Evolutionary conservation across 2,797 vertebrate species (phyloP).

Genomic region (Balearica regulorum): DNA sequence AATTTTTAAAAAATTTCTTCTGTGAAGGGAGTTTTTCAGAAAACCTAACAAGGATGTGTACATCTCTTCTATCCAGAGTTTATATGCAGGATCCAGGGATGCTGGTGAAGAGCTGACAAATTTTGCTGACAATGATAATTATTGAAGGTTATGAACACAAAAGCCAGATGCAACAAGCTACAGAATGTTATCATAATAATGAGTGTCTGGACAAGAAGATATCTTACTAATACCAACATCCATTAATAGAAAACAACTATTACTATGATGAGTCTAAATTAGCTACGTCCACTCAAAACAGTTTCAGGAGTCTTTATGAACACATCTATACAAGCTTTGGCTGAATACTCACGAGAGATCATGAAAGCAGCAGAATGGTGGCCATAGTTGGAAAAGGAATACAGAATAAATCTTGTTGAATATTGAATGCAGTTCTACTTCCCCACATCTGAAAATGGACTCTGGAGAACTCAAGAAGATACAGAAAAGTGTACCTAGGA

Average conservation of each 20-base stretch:
- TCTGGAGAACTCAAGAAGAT: not conserved
- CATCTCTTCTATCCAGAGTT: not conserved
- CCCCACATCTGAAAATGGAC: not conserved
- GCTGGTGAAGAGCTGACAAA: not conserved
- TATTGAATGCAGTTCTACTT: not conserved
- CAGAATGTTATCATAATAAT: not conserved
- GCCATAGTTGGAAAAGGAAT: not conserved
- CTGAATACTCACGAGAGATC: not conserved
- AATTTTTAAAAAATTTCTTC: not conserved
- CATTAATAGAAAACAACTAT: not conserved
- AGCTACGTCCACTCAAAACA: not conserved
- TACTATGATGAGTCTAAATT: not conserved
- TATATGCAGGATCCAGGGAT: not conserved
- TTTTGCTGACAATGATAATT: not conserved
- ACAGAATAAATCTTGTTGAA: not conserved
- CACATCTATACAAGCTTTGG: not conserved
- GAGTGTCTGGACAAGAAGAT: not conserved
- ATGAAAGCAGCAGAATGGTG: not conserved
- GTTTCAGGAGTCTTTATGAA: not conserved
- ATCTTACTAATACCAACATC: not conserved
- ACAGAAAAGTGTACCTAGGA: not conserved
- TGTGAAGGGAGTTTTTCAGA: not conserved
- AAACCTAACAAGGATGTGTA: not conserved
- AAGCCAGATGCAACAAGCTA: not conserved
- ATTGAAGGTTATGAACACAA: not conserved